Conservation (phyloP, 2,113 vertebrate species). For the Dasyurus viverrinus region DNA sequence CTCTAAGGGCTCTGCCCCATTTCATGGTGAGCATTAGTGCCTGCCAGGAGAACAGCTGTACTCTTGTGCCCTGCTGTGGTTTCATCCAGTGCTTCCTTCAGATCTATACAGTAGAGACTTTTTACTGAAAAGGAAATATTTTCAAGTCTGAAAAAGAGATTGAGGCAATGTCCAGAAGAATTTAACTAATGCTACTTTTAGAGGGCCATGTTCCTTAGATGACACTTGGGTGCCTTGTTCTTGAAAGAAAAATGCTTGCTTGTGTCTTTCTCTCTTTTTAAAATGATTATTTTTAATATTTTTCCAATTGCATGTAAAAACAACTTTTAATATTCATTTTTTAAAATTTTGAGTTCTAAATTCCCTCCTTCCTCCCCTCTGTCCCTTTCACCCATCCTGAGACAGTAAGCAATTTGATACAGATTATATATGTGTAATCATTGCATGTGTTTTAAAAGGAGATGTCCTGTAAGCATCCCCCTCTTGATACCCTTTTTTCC, state of each 20-base stretch:
- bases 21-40: background rate
- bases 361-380: background rate
- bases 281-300: no score
- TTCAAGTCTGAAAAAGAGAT: constrained; percentile 2
- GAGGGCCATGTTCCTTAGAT: background rate
- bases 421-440: background rate
- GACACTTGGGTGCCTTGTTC: background rate
- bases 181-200: background rate
- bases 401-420: background rate
- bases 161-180: background rate
- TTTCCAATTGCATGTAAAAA: background rate
- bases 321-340: background rate
- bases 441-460: background rate
- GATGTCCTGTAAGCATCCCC: background rate
- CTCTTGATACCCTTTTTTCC: background rate
- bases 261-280: background rate
- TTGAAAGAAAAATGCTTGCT: background rate
- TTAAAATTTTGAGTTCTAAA: background rate
- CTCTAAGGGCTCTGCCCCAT: background rate
- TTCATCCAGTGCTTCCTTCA: constrained; percentile 42
- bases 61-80: constrained; percentile 16
- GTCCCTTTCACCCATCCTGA: background rate
- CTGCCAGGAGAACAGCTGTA: constrained; percentile 69
- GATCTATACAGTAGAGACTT: constrained; percentile 23
- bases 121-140: background rate